These are phyloP conservation scores for Drosophila heteroneura DNA, from an alignment of 2,888 invertebrate species.

Conservation along the genomic window DNA sequence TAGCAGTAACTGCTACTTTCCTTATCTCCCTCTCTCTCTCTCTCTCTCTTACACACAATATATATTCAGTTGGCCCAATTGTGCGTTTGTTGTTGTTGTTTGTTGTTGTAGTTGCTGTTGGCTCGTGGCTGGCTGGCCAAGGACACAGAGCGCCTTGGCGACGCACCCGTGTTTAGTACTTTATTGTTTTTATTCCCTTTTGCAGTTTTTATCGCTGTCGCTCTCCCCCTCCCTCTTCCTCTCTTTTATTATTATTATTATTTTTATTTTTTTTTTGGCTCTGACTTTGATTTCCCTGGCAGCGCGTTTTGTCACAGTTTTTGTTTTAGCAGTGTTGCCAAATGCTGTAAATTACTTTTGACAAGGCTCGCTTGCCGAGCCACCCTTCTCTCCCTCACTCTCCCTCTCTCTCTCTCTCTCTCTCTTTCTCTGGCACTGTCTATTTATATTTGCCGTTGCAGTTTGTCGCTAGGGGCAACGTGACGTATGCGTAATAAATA, in stretches of 20 bases:
- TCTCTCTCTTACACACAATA: conserved; percentile 46
- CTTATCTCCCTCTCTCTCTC: background rate
- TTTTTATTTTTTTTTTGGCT: conserved; percentile 12
- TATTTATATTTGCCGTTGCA: conserved; percentile 23
- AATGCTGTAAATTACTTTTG: conserved; percentile 44
- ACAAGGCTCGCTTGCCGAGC: background rate
- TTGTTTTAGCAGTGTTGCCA: conserved; percentile 18
- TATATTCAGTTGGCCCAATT: conserved; percentile 64
- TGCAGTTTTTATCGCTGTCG: conserved; percentile 37
- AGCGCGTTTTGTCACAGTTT: conserved; percentile 18
- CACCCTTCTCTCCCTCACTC: background rate
- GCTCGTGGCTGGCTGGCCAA: conserved; percentile 46
- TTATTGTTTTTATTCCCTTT: conserved; percentile 63
- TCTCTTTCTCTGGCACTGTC: background rate
- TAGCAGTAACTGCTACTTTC: background rate
- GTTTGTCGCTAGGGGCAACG: conserved; percentile 49
- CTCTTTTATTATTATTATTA: conserved; percentile 26
- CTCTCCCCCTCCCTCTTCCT: background rate
- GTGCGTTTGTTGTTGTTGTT: conserved; percentile 23
- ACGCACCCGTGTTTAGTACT: conserved; percentile 61
- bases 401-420: background rate
- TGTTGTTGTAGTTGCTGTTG: background rate
- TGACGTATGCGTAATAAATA: conserved; percentile 77
- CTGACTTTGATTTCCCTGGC: conserved; percentile 65
- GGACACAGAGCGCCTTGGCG: conserved; percentile 72